Percentiles rank a stretch among this genome's conserved stretches.
Evolutionary conservation across 2,888 invertebrate genomes (phyloP).

Genomic region (Saturnia pavonia): DNA sequence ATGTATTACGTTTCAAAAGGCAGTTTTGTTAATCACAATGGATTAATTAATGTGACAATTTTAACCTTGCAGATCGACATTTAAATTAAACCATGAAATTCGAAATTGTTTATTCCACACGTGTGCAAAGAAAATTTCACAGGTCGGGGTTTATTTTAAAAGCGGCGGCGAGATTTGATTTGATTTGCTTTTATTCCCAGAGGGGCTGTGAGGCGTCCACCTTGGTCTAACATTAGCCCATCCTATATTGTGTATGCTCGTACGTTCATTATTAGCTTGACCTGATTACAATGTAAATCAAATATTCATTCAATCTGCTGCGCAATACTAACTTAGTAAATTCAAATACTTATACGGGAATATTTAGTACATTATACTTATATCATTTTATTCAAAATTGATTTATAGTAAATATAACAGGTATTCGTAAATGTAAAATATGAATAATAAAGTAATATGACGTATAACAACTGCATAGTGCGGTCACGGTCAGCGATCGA

Average conservation of each 20-base stretch:
- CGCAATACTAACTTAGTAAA: background rate
- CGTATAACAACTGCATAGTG: slow-evolving; percentile 22
- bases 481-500: slow-evolving; percentile 39
- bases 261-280: slow-evolving; percentile 60
- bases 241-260: slow-evolving; percentile 71
- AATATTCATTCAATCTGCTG: background rate
- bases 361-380: too few relatives aligned
- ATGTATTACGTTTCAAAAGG: too few relatives aligned
- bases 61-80: too few relatives aligned
- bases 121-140: background rate
- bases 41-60: too few relatives aligned
- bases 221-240: slow-evolving; percentile 73
- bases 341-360: too few relatives aligned
- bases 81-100: background rate
- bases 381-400: background rate
- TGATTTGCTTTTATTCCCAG: slow-evolving; percentile 44
- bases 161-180: slow-evolving; percentile 1
- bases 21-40: background rate
- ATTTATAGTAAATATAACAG: slow-evolving; percentile 22
- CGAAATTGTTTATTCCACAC: slow-evolving; percentile 6
- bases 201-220: slow-evolving; percentile 53
- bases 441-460: background rate
- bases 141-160: slow-evolving; percentile 17
- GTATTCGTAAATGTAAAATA: slow-evolving; percentile 19
- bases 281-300: slow-evolving; percentile 63